Base-by-base conservation (phyloP, 53 echinoderm and acorn worm genomes). In the Crossaster papposus region DNA sequence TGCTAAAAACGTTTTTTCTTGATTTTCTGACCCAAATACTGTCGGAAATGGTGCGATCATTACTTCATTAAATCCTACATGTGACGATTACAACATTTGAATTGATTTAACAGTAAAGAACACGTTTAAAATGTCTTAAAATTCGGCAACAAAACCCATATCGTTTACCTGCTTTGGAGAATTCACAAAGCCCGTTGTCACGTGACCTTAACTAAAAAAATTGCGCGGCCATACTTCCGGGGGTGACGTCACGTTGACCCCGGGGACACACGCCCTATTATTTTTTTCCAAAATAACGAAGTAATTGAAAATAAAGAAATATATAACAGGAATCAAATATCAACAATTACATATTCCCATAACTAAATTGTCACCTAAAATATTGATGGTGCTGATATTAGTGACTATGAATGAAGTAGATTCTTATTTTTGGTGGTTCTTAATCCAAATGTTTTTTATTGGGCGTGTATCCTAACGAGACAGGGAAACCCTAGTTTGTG, bases 171-270 rank as follows among this genome's bases (percentile, higher is more conserved):
- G 88, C 81, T 92, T 81, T 76, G 81, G 65, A 81, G 92, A 88
- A 82, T 82, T 92, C 92, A 96, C 96, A 96, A 96, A 96, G 96
- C 94, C n/a, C 89, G 92, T 89, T 54, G 90, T 96, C 96, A 96
- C 96, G 96, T 96, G 96, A 94, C 88, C 78, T 88, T 79, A 83
- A 89, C 88, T 91, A 93, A 93, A 90, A 89, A 91, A 92, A 93
- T 94, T 89, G 88, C 91, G 94, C 96, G 90, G 96, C 94, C 92
- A 90, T 92, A 96, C 94, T 94, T 96, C 96, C 96, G 96, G 96
- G 92, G 86, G 82, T 80, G 90, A 93, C 90, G 93, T 90, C 93
- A 93, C 24, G 54, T 80, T 88, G 87, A 87, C 87, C 87, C 44
- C 54, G 77, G 87, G 87, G 77, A 26, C 34, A 58, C 87, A 87